phyloP scores from a whole-genome alignment of 2,113 vertebrate genomes.

The Verasper variegatus region DNA sequence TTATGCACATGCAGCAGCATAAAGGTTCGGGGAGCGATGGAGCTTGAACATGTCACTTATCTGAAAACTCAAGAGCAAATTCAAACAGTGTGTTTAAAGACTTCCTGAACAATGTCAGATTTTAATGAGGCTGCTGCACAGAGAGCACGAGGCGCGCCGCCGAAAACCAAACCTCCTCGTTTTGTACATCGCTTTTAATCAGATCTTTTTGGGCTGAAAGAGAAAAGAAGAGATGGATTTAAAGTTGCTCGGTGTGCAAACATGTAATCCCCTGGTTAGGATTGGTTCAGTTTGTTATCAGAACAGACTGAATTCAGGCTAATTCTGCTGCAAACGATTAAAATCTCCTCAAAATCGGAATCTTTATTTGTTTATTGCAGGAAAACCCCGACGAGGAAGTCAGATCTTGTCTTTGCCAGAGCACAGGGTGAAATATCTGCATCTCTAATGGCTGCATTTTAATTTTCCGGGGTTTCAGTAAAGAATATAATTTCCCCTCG shows the following conservation, averaged over 20 bases:
- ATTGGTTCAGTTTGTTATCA: too few relatives aligned
- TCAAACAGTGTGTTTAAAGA: conserved; percentile 21
- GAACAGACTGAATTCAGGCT: too few relatives aligned
- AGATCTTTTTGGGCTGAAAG: not conserved
- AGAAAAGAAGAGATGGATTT: not conserved
- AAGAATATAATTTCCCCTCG: not conserved
- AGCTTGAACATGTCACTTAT: not conserved
- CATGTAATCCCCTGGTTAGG: not conserved
- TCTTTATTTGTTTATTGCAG: too few relatives aligned
- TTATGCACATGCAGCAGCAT: not conserved
- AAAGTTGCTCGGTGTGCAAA: not conserved
- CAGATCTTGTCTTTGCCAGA: not conserved
- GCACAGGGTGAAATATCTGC: conserved; percentile 7
- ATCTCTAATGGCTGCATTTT: conserved; percentile 31
- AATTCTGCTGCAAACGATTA: too few relatives aligned
- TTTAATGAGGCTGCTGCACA: conserved; percentile 27
- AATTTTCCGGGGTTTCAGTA: conserved; percentile 18
- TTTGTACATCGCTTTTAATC: conserved; percentile 17
- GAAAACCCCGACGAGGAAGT: too few relatives aligned
- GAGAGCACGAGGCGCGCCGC: not conserved
- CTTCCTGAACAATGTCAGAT: conserved; percentile 3
- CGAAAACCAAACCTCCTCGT: not conserved
- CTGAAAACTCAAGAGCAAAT: conserved; percentile 17
- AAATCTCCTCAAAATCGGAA: too few relatives aligned
- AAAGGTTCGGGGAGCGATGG: not conserved